Base-by-base conservation (phyloP, 2,797 vertebrate genomes). In the Lagocephalus sceleratus region DNA sequence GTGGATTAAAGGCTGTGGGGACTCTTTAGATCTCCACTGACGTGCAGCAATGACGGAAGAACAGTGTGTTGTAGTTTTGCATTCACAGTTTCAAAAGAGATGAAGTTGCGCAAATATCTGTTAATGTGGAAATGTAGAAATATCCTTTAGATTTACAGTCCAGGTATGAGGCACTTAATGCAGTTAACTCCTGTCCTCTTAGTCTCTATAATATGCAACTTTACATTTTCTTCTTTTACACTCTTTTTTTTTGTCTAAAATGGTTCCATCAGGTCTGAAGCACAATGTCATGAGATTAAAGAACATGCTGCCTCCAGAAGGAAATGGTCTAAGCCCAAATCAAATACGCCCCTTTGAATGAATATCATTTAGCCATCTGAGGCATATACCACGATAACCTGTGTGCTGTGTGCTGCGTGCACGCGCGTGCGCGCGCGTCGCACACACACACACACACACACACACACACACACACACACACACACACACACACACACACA, bases 321-420 rank as follows among this genome's bases (percentile, higher is more conserved):
- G 61, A 73, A 80, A 56, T 50, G 45, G 51, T 68, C 68, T 57
- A n/a, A n/a, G 63, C 49, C 57, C 41, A 78, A 83, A 82, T 83
- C 63, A 71, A 63, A 80, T 68, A 51, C 79, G 64, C 49, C 61
- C 54, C 38, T 70, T 58, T 76, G 66, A 76, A 78, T 71, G 71
- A 81, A 83, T 82, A 70, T 68, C 60, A 77, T 52, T 47, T 58
- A 63, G 51, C 47, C 7, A 19, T 72, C 69, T 73, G 60, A 73
- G 50, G 59, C 55, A 48, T 47, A 78, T 67, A 42, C 47, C 29
- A 59, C 75, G 66, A 74, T 68, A 80, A 79, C 76, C 65, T 82
- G 73, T 57, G 66, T 67, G 60, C 73, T 64, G 57, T n/a, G n/a
- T n/a, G n/a, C n/a, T n/a, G n/a, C n/a, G n/a, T n/a, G n/a, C n/a